Evolutionary conservation across 2,888 invertebrate genomes (phyloP).

Genomic region (Chesias legatella): DNA sequence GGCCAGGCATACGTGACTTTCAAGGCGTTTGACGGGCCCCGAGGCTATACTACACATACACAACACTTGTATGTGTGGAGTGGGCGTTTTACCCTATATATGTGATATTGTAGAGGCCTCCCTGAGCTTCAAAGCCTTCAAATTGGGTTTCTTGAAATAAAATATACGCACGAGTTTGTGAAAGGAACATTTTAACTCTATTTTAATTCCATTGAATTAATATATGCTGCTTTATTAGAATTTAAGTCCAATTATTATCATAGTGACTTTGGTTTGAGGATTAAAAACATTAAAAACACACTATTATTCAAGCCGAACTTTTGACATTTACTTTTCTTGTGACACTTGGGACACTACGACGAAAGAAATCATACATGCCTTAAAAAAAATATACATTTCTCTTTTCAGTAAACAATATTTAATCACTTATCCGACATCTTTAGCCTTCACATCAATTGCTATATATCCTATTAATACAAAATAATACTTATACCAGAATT

Average conservation of each 20-base stretch:
- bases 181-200: constrained; percentile 36
- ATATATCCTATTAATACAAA: no score
- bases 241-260: no score
- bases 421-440: no score
- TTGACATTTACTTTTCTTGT: no score
- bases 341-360: no score
- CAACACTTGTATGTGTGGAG: constrained; percentile 46
- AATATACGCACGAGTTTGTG: constrained; percentile 43
- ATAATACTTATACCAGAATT: no score
- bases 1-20: constrained; percentile 76
- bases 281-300: no score
- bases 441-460: no score
- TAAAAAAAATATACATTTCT: not conserved
- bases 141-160: constrained; percentile 74
- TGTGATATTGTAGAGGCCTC: constrained; percentile 61
- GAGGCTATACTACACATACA: constrained; percentile 54
- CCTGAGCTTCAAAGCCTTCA: constrained; percentile 66
- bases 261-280: no score
- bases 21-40: constrained; percentile 72
- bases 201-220: constrained; percentile 22
- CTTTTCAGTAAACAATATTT: no score
- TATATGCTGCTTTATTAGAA: not conserved
- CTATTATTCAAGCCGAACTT: no score
- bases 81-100: constrained; percentile 58
- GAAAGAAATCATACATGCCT: no score